Evolutionary conservation across 2,888 invertebrate genomes (phyloP), one percentile per base, ranked within the genome.

Genomic region (Ischnura elegans): DNA sequence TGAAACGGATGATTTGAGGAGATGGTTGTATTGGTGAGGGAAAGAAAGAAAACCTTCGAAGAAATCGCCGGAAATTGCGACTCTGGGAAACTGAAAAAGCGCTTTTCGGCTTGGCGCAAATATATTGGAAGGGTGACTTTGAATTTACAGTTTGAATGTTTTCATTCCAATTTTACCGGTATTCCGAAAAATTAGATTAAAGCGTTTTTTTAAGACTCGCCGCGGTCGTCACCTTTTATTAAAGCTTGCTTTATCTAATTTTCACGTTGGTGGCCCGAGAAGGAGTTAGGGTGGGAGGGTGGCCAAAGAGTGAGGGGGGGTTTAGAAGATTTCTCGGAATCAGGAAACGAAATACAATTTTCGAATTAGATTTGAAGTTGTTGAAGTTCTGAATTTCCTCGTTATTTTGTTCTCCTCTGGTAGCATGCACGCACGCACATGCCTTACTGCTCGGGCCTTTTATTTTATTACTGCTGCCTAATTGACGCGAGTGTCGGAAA

Each of bases 221-320:
- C 43, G 90, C 61, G 90, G 90, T 90, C 90, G 90, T 90, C 61
- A 90, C 90, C 90, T 90, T 90, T 55, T 61, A 90, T 90, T 90
- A 90, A 90, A 90, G 61, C 55, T 90, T 90, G 90, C 90, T 90
- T 90, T 90, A 90, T 90, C 90, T 90, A 90, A 90, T 90, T 90
- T 90, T 61, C 90, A 45, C 90, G n/a, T 61, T 13, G 66, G 66
- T n/a, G 61, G 55, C 25, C 43, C 42, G 55, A 90, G 90, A 86
- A n/a, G 86, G 45, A n/a, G 86, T 43, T 42, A 43, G 4, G 8
- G 85, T n/a, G 43, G 86, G 86, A n/a, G 61, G 19, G 66, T 25
- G 42, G 36, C 55, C 25, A 45, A 43, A 8, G 86, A 46, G 86
- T n/a, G 47, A 13, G 47, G 47, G 47, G 13, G 13, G 47, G 86